phyloP scores from a whole-genome alignment of 2,888 invertebrate species.

The Cryptosula pallasiana region DNA sequence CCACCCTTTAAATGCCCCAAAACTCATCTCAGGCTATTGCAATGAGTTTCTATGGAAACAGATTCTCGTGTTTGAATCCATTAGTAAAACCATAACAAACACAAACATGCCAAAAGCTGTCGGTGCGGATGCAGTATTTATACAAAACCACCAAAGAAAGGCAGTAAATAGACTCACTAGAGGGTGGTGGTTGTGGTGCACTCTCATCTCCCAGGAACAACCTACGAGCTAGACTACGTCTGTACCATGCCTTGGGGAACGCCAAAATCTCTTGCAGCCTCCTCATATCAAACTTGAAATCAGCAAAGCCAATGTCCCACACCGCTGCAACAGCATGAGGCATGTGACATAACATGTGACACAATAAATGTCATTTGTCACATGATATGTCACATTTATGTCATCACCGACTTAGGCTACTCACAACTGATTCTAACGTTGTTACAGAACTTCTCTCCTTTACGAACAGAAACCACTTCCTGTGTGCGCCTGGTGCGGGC shows the following conservation, averaged over 20 bases:
- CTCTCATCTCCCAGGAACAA: slow-evolving; percentile 70
- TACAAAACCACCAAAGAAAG: background rate
- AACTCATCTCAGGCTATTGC: too few species aligned
- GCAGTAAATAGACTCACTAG: background rate
- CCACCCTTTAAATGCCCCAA: too few species aligned
- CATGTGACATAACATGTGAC: too few species aligned
- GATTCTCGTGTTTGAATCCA: too few species aligned
- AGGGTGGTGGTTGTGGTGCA: slow-evolving; percentile 27
- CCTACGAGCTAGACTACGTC: slow-evolving; percentile 75
- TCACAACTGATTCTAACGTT: slow-evolving; percentile 12
- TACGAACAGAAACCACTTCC: background rate
- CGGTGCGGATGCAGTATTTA: too few species aligned
- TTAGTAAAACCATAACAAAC: too few species aligned
- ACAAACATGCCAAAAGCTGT: too few species aligned
- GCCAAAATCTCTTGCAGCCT: slow-evolving; percentile 91
- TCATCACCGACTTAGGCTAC: background rate
- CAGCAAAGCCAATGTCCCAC: slow-evolving; percentile 77
- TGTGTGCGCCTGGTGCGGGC: background rate
- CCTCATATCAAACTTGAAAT: slow-evolving; percentile 98
- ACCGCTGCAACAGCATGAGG: slow-evolving; percentile 72
- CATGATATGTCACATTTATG: too few species aligned
- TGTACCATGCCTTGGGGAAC: slow-evolving; percentile 98
- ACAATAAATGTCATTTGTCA: too few species aligned
- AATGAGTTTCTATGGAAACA: too few species aligned
- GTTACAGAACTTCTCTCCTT: slow-evolving; percentile 8